Conservation (phyloP, 92 coral and sea anemone genomes). For the Zoanthus solanderi region DNA sequence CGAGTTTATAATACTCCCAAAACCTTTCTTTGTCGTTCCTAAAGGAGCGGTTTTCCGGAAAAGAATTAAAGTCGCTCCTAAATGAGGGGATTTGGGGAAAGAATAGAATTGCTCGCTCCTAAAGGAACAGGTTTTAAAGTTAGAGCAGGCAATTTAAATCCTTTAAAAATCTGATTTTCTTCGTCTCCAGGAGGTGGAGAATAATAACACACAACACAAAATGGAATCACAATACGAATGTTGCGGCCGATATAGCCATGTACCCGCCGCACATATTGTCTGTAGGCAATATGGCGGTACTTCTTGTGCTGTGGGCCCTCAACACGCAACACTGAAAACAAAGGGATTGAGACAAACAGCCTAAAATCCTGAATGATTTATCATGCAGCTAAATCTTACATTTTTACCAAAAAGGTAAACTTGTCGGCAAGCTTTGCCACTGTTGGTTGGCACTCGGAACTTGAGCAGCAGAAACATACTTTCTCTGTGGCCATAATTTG, state of each 20-base stretch:
- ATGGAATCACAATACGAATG: slow-evolving; percentile 30
- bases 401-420: neutral
- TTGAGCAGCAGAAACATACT: no score
- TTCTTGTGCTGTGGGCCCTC: slow-evolving; percentile 20
- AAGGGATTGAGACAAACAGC: no score
- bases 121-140: neutral
- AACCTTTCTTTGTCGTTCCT: neutral
- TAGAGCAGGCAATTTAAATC: slow-evolving; percentile 6
- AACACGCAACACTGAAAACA: neutral
- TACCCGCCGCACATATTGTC: neutral
- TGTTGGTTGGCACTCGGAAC: neutral
- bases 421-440: neutral
- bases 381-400: neutral
- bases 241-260: slow-evolving; percentile 25
- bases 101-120: no score
- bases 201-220: slow-evolving; percentile 16
- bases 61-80: no score
- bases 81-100: no score
- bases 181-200: slow-evolving; percentile 12
- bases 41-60: no score
- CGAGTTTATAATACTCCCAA: neutral
- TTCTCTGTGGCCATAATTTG: neutral
- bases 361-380: neutral
- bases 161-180: neutral
- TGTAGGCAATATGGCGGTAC: neutral